Evolutionary conservation across 2,888 invertebrate species (phyloP), one percentile per base, ranked within the genome.

Genomic region (Apodemia mormo): DNA sequence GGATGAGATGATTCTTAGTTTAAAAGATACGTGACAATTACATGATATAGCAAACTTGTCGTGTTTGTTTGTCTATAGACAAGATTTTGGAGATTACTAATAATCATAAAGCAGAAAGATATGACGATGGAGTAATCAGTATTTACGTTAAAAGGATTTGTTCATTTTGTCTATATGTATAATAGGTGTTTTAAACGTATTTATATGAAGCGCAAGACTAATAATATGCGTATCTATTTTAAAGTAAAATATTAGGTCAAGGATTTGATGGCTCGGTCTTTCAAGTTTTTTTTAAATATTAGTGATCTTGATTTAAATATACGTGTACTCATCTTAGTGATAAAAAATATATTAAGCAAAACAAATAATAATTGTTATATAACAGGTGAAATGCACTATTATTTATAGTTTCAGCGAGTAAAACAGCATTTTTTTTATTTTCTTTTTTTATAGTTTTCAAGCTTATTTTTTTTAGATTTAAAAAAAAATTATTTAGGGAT

Each of bases 211-310:
- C 87, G 86, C 82, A 86, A 82, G 91, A 88, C 52, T 14, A 49
- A 85, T 89, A 86, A 83, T 86, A 86, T 83, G 86, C 82, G 84
- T 68, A 64, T 90, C 90, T 92, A 92, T 92, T 92, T 92, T 89
- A 82, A 86, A 81, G 80, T 83, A 81, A 83, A 86, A 87, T 89
- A 90, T 88, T 85, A 83, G 92, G 92, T 90, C 92, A 92, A 90
- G 92, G 92, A 86, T 88, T 83, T 77, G 78, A 84, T 67, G 52
- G 37, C 54, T 56, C 22, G 43, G 61, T 37, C 7, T 33, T 33
- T 14, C 1, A 10, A 30, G 30, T 30, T n/a, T n/a, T 30, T 58
- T 64, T 33, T 37, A 33, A 30, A 33, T 30, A 52, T 10, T n/a
- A 6, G 7, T 54, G 22, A 54, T 54, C 14, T 54, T 54, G 52